Base-by-base conservation (phyloP, 2,113 vertebrate species). In the Atherinomorus stipes region DNA sequence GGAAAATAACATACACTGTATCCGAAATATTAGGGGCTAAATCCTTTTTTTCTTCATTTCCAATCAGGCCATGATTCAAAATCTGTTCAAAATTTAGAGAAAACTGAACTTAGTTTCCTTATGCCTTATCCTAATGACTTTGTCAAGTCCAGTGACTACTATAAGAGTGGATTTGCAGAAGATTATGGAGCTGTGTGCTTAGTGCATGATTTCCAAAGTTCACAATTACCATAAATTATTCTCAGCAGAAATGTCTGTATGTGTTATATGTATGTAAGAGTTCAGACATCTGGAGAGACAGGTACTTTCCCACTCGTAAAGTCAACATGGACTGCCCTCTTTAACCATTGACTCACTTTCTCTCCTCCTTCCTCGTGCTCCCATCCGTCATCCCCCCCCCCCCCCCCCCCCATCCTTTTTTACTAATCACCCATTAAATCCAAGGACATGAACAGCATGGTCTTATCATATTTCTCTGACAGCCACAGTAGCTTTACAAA, bases 271-370 rank as follows among this genome's bases (percentile, higher is more conserved):
- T 25, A 47, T 12, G 34, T 9, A 42, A 37, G 38, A 42, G 45
- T 59, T 22, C 38, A 57, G 61, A 11, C 18, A 51, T 64, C n/a
- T 64, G 80, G 78, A 81, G 76, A 72, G 60, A 16, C 21, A 64
- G 85, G 91, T 93, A 90, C 90, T 93, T 92, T 91, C 90, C 51
- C 19, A 10, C 31, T 67, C 22, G 38, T 58, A 74, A 78, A 74
- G 64, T 88, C 84, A 88, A 81, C 79, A 85, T 53, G 40, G 71
- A 66, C 76, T 49, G 19, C 81, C 74, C 81, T 65, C 50, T 80
- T 71, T 44, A 66, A 82, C 64, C 68, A 59, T 64, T 86, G 79
- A 76, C 83, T 79, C 68, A 87, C 64, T 71, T 78, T 85, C 77
- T 63, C 73, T 78, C 65, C 65, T 57, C 44, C 56, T 21, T 58